Evolutionary conservation across 2,888 invertebrate species (phyloP).

Genomic region (Spisula solida): DNA sequence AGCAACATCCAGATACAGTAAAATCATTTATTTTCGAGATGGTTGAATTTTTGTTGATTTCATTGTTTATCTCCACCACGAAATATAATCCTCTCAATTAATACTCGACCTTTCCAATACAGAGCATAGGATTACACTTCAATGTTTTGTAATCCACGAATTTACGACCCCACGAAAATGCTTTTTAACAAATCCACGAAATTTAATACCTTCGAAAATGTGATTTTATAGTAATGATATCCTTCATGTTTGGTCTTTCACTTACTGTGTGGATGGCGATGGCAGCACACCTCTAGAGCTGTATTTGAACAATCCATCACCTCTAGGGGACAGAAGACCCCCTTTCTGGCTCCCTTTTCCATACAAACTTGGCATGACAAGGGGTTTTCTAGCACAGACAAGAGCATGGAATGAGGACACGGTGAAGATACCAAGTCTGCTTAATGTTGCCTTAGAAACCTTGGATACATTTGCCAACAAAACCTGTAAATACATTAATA

Average conservation of each 20-base stretch:
- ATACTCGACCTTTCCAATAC: no score
- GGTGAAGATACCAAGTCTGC: constrained; percentile 98
- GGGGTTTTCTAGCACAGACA: constrained; percentile 97
- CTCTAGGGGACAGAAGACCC: constrained; percentile 79
- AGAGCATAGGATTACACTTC: no score
- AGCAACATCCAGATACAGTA: no score
- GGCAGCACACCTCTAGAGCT: constrained; percentile 56
- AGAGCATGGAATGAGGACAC: constrained; percentile 99
- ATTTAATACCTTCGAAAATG: no score
- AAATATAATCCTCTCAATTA: no score
- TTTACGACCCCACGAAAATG: no score
- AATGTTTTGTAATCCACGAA: no score
- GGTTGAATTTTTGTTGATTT: no score
- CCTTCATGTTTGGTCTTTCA: constrained; percentile 24
- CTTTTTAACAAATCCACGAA: no score
- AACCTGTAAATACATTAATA: constrained; percentile 91
- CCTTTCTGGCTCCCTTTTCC: constrained; percentile 81
- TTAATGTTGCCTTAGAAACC: constrained; percentile 97
- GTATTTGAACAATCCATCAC: constrained; percentile 76
- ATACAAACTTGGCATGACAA: constrained; percentile 82
- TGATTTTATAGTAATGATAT: no score
- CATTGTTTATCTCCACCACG: no score
- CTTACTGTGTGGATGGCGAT: constrained; percentile 68
- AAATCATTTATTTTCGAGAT: no score
- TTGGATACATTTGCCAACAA: constrained; percentile 97